A percentile compares a stretch with the other conserved stretches of the same genome.
These are phyloP conservation scores for Papilio helenus DNA, from an alignment of 1,140 invertebrate genomes.

Conservation along the genomic window DNA sequence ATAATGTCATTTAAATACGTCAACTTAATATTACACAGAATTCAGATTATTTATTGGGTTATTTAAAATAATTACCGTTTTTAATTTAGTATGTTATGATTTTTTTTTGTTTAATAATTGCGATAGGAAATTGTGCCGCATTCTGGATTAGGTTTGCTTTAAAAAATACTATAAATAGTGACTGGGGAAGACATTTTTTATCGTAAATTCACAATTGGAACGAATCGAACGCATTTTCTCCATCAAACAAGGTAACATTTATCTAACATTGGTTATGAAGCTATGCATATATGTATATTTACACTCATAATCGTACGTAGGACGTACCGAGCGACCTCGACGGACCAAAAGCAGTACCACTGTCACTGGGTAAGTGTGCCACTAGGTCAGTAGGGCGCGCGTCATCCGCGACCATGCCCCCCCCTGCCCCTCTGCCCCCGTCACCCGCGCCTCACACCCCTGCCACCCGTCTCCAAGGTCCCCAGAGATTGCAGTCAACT, in stretches of 20 bases:
- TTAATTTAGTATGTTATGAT: too few species aligned
- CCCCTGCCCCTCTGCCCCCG: conserved; percentile 47
- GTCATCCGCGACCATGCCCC: conserved; percentile 74
- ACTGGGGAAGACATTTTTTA: neutral
- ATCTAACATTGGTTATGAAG: conserved; percentile 32
- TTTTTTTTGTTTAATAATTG: neutral
- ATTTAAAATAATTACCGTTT: too few species aligned
- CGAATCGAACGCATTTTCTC: conserved; percentile 38
- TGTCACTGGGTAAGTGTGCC: conserved; percentile 81
- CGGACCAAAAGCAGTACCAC: conserved; percentile 80
- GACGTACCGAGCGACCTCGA: conserved; percentile 73
- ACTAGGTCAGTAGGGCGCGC: conserved; percentile 80
- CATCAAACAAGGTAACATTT: conserved; percentile 29
- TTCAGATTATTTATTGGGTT: too few species aligned
- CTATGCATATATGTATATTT: conserved; percentile 43
- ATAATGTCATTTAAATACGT: too few species aligned
- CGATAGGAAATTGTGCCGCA: neutral
- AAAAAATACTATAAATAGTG: neutral
- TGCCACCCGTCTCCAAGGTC: conserved; percentile 67
- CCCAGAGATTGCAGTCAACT: conserved; percentile 71
- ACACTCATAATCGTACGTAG: conserved; percentile 63
- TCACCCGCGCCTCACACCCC: conserved; percentile 49
- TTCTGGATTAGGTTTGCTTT: neutral
- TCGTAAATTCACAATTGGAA: neutral
- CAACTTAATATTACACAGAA: too few species aligned